phyloP scores from a whole-genome alignment of 2,113 vertebrate species.

The Pangasianodon hypophthalmus region DNA sequence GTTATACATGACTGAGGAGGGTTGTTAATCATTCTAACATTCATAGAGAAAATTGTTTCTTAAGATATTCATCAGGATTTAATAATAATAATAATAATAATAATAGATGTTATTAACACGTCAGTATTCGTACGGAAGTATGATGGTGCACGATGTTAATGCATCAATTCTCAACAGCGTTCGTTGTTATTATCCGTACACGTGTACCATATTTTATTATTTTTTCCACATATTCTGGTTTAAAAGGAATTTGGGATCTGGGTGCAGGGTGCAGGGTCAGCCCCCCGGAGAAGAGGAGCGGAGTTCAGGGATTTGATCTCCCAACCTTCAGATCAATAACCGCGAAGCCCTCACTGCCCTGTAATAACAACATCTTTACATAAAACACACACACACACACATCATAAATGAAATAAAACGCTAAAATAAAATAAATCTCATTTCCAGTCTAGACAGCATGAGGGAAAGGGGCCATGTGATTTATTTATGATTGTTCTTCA shows the following conservation, averaged over 20 bases:
- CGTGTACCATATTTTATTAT: background rate
- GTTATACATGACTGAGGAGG: background rate
- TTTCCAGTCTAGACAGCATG: conserved; percentile 54
- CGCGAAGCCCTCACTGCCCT: background rate
- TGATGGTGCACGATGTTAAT: background rate
- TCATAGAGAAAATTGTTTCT: background rate
- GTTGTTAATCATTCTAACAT: background rate
- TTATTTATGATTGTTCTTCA: conserved; percentile 72
- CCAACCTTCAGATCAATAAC: background rate
- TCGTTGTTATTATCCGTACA: background rate
- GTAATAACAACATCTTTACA: background rate
- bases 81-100: background rate
- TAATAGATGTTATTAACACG: background rate
- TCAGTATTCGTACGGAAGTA: background rate
- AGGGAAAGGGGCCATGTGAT: conserved; percentile 60
- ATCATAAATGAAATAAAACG: background rate
- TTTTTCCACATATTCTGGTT: background rate
- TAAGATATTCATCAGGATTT: background rate
- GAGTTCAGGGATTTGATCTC: conserved; percentile 23
- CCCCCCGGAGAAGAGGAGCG: background rate
- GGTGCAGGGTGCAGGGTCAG: background rate
- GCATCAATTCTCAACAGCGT: background rate
- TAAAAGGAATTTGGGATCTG: background rate
- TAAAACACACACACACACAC: background rate
- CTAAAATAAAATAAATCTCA: conserved; percentile 35